Percentiles rank a stretch among this genome's conserved stretches.
phyloP scores from a whole-genome alignment of 2,113 vertebrate genomes.

The Amphiprion ocellaris region DNA sequence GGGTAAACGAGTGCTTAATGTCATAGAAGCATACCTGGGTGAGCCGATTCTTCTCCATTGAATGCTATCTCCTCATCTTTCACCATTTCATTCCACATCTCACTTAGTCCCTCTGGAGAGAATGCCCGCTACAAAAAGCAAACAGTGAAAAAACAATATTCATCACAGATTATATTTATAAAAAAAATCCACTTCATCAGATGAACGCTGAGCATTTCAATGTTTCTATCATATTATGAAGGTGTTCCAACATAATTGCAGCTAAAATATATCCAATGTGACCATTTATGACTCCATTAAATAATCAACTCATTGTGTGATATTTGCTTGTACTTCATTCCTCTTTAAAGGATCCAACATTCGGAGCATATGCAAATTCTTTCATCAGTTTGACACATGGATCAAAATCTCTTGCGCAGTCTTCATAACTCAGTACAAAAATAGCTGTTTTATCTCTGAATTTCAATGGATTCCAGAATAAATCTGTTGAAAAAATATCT shows the following conservation, averaged over 20 bases:
- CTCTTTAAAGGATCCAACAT: background rate
- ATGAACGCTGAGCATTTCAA: too few relatives aligned
- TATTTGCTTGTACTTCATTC: background rate
- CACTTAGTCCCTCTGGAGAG: constrained; percentile 95
- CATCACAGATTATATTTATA: background rate
- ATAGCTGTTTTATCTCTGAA: background rate
- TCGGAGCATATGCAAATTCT: background rate
- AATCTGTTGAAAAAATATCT: background rate
- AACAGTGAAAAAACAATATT: constrained; percentile 11
- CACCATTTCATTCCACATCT: constrained; percentile 99
- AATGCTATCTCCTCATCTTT: constrained; percentile 98
- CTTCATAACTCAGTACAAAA: constrained; percentile 8
- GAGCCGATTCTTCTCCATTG: constrained; percentile 88
- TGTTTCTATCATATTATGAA: too few relatives aligned
- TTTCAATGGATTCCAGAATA: background rate
- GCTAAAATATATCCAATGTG: background rate
- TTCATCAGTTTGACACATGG: background rate
- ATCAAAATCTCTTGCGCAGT: background rate
- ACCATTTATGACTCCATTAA: background rate
- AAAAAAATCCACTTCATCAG: background rate
- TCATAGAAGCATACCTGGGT: constrained; percentile 81
- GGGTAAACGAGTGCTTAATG: background rate
- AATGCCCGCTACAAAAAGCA: constrained; percentile 90
- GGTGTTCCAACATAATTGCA: background rate
- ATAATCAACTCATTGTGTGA: background rate